Evolutionary conservation across 2,797 vertebrate species (phyloP).

Genomic region (Borostomias antarcticus): DNA sequence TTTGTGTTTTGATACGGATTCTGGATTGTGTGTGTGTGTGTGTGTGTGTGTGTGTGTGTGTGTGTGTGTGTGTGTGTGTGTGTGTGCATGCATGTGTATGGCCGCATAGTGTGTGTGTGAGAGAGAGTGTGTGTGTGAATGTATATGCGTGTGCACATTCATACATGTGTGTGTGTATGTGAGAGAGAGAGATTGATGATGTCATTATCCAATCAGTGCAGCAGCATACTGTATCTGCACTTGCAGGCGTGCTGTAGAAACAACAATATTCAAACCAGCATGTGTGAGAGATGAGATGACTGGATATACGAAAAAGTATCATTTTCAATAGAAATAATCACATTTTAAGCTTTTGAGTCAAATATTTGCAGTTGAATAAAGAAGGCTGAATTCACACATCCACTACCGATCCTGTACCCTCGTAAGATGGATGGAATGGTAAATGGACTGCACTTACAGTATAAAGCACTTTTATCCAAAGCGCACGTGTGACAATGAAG

Average conservation of each 20-base stretch:
- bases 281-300: background rate
- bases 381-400: too few relatives aligned
- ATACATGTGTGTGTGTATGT: constrained; percentile 13
- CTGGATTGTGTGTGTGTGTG: constrained; percentile 12
- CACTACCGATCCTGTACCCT: too few relatives aligned
- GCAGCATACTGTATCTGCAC: constrained; percentile 31
- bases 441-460: too few relatives aligned
- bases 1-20: constrained; percentile 43
- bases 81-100: background rate
- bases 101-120: constrained; percentile 6
- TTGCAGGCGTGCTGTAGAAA: constrained; percentile 27
- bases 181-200: constrained; percentile 17
- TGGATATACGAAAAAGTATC: background rate
- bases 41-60: background rate
- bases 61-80: background rate
- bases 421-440: too few relatives aligned
- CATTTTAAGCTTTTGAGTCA: background rate
- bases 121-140: constrained; percentile 16
- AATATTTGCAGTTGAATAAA: too few relatives aligned
- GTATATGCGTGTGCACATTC: background rate
- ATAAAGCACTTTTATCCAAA: too few relatives aligned
- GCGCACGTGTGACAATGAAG: too few relatives aligned
- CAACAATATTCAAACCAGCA: background rate
- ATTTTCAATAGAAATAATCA: background rate
- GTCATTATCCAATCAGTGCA: constrained; percentile 50